Conservation (phyloP, 2,888 invertebrate species). For the Ferdinandea cuprea region DNA sequence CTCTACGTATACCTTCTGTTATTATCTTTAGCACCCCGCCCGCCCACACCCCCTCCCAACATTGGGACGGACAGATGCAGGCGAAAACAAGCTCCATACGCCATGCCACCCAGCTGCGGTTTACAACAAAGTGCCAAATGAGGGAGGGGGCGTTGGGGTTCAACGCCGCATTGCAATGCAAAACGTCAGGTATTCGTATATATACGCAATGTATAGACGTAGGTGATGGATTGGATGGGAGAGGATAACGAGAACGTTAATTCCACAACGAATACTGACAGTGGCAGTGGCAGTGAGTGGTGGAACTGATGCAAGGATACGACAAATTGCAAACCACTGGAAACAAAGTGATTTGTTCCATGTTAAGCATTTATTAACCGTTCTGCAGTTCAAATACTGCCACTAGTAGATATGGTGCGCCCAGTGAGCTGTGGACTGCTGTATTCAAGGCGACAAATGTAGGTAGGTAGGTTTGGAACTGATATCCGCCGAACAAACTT, state of each 20-base stretch:
- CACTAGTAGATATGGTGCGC: neutral
- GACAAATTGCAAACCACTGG: slow-evolving; percentile 67
- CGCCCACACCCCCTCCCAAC: too few species aligned
- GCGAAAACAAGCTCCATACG: slow-evolving; percentile 29
- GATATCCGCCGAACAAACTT: neutral
- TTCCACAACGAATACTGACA: slow-evolving; percentile 62
- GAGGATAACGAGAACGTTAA: slow-evolving; percentile 64
- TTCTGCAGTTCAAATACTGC: slow-evolving; percentile 8
- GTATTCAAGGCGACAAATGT: too few species aligned
- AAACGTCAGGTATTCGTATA: slow-evolving; percentile 18
- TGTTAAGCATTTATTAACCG: slow-evolving; percentile 51
- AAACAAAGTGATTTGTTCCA: slow-evolving; percentile 71
- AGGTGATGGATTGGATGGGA: slow-evolving; percentile 57
- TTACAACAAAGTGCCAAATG: slow-evolving; percentile 26
- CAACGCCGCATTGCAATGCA: neutral
- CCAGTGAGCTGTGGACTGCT: neutral
- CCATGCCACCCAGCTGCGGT: too few species aligned
- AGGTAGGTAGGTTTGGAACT: neutral
- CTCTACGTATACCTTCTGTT: slow-evolving; percentile 36
- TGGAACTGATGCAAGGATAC: slow-evolving; percentile 44
- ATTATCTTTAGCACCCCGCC: slow-evolving; percentile 60
- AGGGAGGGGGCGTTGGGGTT: too few species aligned
- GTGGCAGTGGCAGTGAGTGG: slow-evolving; percentile 52
- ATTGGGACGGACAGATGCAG: too few species aligned
- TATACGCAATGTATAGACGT: neutral